These are phyloP conservation scores for Danaus melanippus DNA, from an alignment of 1,140 invertebrate species.

Conservation along the genomic window DNA sequence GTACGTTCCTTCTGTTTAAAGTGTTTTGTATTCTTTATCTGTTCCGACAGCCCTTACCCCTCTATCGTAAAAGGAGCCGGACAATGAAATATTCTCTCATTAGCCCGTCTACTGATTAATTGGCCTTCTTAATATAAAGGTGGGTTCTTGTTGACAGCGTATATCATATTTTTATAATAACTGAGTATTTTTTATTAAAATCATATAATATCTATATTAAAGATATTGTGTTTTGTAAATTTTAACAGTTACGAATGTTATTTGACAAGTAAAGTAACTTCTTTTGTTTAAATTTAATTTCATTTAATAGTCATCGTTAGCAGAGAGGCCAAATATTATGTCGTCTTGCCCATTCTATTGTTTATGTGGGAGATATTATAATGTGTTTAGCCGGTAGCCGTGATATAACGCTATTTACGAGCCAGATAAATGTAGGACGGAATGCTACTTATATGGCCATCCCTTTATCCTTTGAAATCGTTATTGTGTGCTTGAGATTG, in stretches of 20 bases:
- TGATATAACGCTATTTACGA: constrained; percentile 56
- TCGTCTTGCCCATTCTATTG: constrained; percentile 60
- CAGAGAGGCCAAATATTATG: constrained; percentile 25
- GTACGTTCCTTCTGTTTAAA: neutral
- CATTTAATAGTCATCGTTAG: constrained; percentile 18
- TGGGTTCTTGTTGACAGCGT: constrained; percentile 27
- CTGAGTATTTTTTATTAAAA: neutral
- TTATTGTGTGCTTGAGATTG: constrained; percentile 10
- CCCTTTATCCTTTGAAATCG: constrained; percentile 22
- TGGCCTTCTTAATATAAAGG: constrained; percentile 51
- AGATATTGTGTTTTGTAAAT: too few species aligned
- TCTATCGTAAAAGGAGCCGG: constrained; percentile 53
- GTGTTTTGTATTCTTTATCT: neutral
- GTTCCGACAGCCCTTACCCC: constrained; percentile 33
- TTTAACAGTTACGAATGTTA: too few species aligned
- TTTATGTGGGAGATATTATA: constrained; percentile 64
- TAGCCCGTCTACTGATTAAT: constrained; percentile 66
- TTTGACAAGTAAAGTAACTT: too few species aligned
- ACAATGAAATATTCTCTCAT: constrained; percentile 71
- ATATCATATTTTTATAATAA: constrained; percentile 6
- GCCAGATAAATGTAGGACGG: constrained; percentile 42
- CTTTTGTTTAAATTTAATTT: neutral
- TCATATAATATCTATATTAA: neutral
- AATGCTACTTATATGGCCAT: constrained; percentile 30
- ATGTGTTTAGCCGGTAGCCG: constrained; percentile 63